Percentiles rank a stretch among this genome's conserved stretches.
phyloP scores from a whole-genome alignment of 2,113 vertebrate species.

The Chloropsis hardwickii region DNA sequence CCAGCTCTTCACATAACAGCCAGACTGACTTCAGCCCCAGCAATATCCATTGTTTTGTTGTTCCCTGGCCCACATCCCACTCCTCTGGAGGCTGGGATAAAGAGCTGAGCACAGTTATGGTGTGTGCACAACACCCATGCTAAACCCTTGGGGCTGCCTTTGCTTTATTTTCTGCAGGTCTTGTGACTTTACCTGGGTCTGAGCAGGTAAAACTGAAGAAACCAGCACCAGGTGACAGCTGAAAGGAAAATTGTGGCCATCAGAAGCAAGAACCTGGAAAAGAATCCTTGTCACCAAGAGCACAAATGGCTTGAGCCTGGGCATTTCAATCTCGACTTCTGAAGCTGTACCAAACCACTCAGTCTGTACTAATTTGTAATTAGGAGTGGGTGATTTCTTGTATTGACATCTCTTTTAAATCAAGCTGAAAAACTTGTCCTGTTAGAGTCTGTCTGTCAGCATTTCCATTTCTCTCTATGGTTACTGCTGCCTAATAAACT shows the following conservation, averaged over 20 bases:
- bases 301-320: neutral
- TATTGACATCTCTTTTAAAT: neutral
- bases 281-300: neutral
- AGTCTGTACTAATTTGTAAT: neutral
- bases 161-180: neutral
- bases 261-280: neutral
- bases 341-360: neutral
- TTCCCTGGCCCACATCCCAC: too few species aligned
- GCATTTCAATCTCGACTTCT: neutral
- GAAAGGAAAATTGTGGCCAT: neutral
- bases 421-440: neutral
- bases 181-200: neutral
- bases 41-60: neutral
- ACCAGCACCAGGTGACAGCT: neutral
- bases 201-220: neutral
- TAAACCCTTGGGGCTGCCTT: neutral
- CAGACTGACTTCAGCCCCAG: neutral
- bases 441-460: neutral
- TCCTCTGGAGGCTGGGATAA: neutral
- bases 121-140: rapidly evolving
- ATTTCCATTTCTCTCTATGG: neutral
- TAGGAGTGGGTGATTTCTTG: neutral
- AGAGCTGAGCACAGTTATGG: neutral
- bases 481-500: neutral
- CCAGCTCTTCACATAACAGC: neutral